Percentiles rank a stretch among this genome's conserved stretches.
phyloP scores from a whole-genome alignment of 2,888 invertebrate genomes.

The Macrophya annulata region DNA sequence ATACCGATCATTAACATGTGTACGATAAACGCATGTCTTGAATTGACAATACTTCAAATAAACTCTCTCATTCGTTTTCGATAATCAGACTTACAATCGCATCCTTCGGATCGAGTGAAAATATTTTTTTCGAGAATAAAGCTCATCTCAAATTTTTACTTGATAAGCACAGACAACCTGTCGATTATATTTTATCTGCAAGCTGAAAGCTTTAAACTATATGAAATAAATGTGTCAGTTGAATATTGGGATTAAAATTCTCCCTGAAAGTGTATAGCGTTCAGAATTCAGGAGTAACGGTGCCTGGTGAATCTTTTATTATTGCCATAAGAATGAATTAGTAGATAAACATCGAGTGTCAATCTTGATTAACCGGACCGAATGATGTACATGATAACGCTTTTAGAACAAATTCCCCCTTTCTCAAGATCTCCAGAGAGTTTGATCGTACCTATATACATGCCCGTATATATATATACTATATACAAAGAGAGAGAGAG shows the following conservation, averaged over 20 bases:
- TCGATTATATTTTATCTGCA: not conserved
- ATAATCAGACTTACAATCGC: not conserved
- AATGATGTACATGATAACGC: conserved; percentile 55
- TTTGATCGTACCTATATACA: not conserved
- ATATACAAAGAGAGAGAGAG: not conserved
- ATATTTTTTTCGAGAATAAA: too few species aligned
- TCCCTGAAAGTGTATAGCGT: not conserved
- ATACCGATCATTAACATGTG: not conserved
- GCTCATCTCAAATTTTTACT: not conserved
- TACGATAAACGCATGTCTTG: not conserved
- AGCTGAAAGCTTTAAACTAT: not conserved
- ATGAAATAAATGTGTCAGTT: not conserved
- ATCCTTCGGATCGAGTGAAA: not conserved
- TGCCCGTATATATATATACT: not conserved
- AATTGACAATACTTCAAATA: not conserved
- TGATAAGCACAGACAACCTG: not conserved
- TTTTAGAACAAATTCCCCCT: conserved; percentile 52
- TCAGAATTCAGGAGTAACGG: not conserved
- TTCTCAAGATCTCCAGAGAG: conserved; percentile 42
- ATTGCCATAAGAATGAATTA: conserved; percentile 33
- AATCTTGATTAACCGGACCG: conserved; percentile 49
- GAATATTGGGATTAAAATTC: not conserved
- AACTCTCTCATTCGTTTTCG: not conserved
- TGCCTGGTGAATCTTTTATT: conserved; percentile 3
- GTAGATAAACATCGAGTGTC: conserved; percentile 45